A percentile compares a stretch with the other conserved stretches of the same genome.
Evolutionary conservation across 2,888 invertebrate genomes (phyloP).

Genomic region (Tenthredo mesomela): DNA sequence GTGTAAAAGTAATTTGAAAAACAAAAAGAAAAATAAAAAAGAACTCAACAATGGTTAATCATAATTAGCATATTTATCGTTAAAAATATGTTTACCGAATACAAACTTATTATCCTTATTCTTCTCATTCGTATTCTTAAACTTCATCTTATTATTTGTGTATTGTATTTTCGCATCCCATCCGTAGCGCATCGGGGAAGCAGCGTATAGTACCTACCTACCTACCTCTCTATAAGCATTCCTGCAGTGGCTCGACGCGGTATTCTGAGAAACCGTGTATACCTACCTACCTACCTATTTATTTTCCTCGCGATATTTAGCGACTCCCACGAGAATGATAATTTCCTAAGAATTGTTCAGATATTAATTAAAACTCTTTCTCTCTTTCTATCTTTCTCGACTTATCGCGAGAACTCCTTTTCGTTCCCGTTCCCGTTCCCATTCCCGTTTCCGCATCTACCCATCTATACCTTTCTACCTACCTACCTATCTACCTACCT

Average conservation of each 20-base stretch:
- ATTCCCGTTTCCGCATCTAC: not conserved
- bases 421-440: not conserved
- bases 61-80: constrained; percentile 40
- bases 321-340: constrained; percentile 21
- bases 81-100: constrained; percentile 45
- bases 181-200: not conserved
- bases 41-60: constrained; percentile 31
- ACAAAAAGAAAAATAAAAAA: too few species aligned
- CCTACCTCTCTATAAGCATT: not conserved
- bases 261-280: not conserved
- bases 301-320: constrained; percentile 32
- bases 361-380: constrained; percentile 38
- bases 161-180: not conserved
- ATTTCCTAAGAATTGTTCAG: constrained; percentile 20
- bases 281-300: not conserved
- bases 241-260: constrained; percentile 29
- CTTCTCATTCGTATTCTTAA: not conserved
- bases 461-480: not conserved
- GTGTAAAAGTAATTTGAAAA: constrained; percentile 2
- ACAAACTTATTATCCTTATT: not conserved
- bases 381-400: constrained; percentile 40
- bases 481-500: too few species aligned
- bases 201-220: too few species aligned
- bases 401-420: not conserved
- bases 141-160: not conserved